These are phyloP conservation scores for Lordiphosa collinella DNA, from an alignment of 1,140 invertebrate species.

Conservation along the genomic window DNA sequence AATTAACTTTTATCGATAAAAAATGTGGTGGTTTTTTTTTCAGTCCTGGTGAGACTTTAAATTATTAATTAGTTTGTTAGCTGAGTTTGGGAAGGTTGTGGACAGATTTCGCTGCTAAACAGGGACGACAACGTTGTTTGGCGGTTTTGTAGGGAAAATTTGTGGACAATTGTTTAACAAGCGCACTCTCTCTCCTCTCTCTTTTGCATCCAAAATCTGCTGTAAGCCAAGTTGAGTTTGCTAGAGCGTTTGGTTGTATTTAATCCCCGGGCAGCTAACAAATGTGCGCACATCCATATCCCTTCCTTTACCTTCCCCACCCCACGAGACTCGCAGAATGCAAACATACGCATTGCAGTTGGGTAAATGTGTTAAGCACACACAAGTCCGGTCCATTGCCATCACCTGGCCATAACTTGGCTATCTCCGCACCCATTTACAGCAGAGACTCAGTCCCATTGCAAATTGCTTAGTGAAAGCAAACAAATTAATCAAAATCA, in stretches of 20 bases:
- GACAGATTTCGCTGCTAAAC: constrained; percentile 42
- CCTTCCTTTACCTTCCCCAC: constrained; percentile 2
- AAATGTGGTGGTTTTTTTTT: constrained; percentile 24
- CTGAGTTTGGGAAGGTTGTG: neutral
- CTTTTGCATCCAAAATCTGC: neutral
- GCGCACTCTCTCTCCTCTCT: constrained; percentile 22
- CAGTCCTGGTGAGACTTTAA: constrained; percentile 24
- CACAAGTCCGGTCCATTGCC: constrained; percentile 58
- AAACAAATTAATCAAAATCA: constrained; percentile 78
- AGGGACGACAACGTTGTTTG: constrained; percentile 26
- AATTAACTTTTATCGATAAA: constrained; percentile 62
- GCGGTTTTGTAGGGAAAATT: constrained; percentile 59
- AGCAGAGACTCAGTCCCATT: constrained; percentile 12
- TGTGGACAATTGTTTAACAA: constrained; percentile 64
- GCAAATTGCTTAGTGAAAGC: constrained; percentile 71
- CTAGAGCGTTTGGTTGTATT: constrained; percentile 52
- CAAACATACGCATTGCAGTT: constrained; percentile 73
- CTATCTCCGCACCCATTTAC: constrained; percentile 22
- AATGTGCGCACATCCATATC: constrained; percentile 69
- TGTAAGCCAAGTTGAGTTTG: constrained; percentile 50
- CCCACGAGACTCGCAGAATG: constrained; percentile 43
- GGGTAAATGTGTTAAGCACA: constrained; percentile 64
- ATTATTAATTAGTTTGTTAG: constrained; percentile 61
- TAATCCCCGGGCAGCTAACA: constrained; percentile 71
- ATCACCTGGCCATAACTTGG: constrained; percentile 65